Base-by-base conservation (phyloP, 2,113 vertebrate genomes). In the Irena cyanogastra region DNA sequence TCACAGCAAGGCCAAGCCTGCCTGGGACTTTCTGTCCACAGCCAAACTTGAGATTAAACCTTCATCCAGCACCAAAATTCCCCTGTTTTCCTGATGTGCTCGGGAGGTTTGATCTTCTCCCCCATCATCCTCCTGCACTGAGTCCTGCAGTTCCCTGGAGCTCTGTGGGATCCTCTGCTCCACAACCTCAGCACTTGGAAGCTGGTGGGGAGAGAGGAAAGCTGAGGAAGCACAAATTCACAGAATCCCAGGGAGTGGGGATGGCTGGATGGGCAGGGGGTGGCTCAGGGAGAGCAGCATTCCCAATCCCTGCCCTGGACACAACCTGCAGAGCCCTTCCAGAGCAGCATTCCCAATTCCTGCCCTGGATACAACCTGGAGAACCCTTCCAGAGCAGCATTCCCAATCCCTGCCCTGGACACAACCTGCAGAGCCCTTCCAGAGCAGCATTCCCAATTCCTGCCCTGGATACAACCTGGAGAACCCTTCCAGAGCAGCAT, bases 31-130 rank as follows among this genome's bases (percentile, higher is more conserved):
- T 39, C 27, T 26, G 35, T 56, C 20, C 54, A 15, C 1, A 11
- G 7, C 16, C 57, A 59, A 59, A 37, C 4, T 17, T 60, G 57
- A 26, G 57, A 26, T 37, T 37, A 37, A 60, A 37, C 59, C 59
- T 39, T 39, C 59, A 19, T 13, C 35, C 59, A 60, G 59, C 59
- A 39, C 59, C 8, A 22, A 26, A 42, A 33, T 42, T 11, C 70
- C 60, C 0, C 0, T 2, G 5, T 35, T 94, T 84, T 75, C 6
- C 44, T 35, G 39, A 50, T 0, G 1, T 18, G 31, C 42, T 45
- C 0, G 2, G 19, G 21, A 70, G 17, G 49, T 56, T 56, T 56
- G 26, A 80, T 28, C 37, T 28, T 27, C 39, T 41, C 52, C 52
- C 53, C 59, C 70, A 50, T 30, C 57, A 33, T 13, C 71, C 60